A percentile compares a stretch with the other conserved stretches of the same genome.
Evolutionary conservation across 2,113 vertebrate genomes (phyloP).

Genomic region (Ceyx melanurus): DNA sequence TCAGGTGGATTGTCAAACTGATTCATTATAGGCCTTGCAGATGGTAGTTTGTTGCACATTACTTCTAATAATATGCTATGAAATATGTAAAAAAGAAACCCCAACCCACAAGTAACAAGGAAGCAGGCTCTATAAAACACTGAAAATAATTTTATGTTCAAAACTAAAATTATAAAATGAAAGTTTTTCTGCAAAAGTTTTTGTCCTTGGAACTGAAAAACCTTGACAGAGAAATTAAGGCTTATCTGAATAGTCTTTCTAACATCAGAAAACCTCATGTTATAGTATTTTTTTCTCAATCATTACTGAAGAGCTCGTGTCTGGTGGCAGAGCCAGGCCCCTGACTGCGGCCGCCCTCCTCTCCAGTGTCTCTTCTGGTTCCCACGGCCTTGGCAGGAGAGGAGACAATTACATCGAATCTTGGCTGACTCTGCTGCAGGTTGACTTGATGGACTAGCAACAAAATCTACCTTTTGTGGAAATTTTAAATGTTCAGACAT

Average conservation of each 20-base stretch:
- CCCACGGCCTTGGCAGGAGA: neutral
- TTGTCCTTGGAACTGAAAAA: neutral
- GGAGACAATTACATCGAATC: neutral
- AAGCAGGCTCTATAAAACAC: neutral
- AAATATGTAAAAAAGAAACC: neutral
- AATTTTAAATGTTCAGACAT: neutral
- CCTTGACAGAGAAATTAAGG: neutral
- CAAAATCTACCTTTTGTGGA: neutral
- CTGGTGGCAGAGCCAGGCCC: neutral
- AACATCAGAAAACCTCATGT: neutral
- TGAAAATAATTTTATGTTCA: neutral
- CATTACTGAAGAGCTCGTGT: neutral
- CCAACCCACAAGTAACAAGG: neutral
- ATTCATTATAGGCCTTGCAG: neutral
- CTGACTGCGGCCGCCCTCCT: accelerated
- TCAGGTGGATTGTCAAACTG: neutral
- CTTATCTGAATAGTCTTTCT: neutral
- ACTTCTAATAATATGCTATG: neutral
- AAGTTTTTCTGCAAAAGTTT: neutral
- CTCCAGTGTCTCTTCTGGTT: neutral
- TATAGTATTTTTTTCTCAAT: neutral
- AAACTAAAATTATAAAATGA: neutral
- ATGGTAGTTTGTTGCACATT: neutral
- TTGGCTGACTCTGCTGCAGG: neutral
- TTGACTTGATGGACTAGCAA: neutral